These are phyloP conservation scores for Galeruca laticollis DNA, from an alignment of 2,888 invertebrate species.

Conservation along the genomic window DNA sequence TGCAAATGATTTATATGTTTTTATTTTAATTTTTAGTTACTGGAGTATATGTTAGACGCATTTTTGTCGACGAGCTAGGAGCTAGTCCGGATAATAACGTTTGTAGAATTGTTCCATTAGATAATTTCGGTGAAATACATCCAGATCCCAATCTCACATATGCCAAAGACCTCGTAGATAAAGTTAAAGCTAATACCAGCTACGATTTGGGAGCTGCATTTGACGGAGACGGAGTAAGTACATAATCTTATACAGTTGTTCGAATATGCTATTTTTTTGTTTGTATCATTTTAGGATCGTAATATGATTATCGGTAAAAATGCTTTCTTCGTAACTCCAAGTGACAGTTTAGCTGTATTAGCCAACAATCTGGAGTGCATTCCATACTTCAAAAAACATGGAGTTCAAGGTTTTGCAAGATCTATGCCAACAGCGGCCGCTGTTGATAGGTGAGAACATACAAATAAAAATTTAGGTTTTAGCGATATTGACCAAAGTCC, in stretches of 20 bases:
- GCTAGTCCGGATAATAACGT: constrained; percentile 76
- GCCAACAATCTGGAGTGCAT: constrained; percentile 91
- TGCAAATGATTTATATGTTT: constrained; percentile 10
- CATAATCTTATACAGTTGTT: not conserved
- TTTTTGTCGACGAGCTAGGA: constrained; percentile 89
- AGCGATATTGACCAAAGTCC: too few relatives aligned
- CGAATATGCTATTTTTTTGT: not conserved
- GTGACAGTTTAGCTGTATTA: constrained; percentile 94
- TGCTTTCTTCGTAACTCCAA: constrained; percentile 98
- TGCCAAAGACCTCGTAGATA: constrained; percentile 79
- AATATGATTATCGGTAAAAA: constrained; percentile 97
- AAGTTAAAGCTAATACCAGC: constrained; percentile 69
- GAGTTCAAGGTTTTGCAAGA: constrained; percentile 90
- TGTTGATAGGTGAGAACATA: constrained; percentile 76
- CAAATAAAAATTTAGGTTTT: too few relatives aligned
- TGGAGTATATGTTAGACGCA: constrained; percentile 92
- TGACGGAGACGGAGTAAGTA: constrained; percentile 90
- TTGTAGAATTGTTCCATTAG: constrained; percentile 83
- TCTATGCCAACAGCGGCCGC: constrained; percentile 99
- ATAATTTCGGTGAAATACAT: constrained; percentile 96
- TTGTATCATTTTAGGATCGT: constrained; percentile 75
- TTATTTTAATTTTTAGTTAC: constrained; percentile 76
- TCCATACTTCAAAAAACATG: constrained; percentile 91
- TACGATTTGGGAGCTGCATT: constrained; percentile 95
- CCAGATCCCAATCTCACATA: constrained; percentile 98